Percentiles rank a stretch among this genome's conserved stretches.
phyloP scores from a whole-genome alignment of 2,113 vertebrate species.

The Oryzias melastigma region DNA sequence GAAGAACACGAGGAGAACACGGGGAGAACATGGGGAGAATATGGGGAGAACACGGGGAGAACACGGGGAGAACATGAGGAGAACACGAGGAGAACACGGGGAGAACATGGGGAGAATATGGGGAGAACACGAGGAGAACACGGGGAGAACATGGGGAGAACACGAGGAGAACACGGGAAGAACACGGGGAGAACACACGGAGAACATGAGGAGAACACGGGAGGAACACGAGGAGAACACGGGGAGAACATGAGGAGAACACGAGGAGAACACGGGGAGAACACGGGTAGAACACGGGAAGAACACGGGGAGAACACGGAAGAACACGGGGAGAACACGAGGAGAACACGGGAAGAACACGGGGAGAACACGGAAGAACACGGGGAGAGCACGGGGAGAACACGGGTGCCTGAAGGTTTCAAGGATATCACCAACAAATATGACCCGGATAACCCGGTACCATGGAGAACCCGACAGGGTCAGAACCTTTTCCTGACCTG shows the following conservation, averaged over 20 bases:
- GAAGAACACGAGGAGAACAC: background rate
- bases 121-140: background rate
- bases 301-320: too few species aligned
- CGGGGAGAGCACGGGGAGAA: background rate
- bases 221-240: too few species aligned
- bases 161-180: too few species aligned
- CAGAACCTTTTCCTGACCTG: constrained; percentile 77
- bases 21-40: background rate
- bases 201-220: background rate
- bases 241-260: background rate
- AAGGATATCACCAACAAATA: too few species aligned
- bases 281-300: background rate
- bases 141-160: too few species aligned
- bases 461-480: background rate
- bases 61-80: background rate
- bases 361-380: too few species aligned
- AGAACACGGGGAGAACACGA: too few species aligned
- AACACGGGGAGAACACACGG: background rate
- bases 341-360: background rate
- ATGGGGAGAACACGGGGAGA: too few species aligned
- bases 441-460: background rate
- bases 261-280: background rate
- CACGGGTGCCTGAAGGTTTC: background rate
- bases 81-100: too few species aligned
- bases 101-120: background rate